Base-by-base conservation (phyloP, 2,797 vertebrate species). In the Acanthurus lineatus region DNA sequence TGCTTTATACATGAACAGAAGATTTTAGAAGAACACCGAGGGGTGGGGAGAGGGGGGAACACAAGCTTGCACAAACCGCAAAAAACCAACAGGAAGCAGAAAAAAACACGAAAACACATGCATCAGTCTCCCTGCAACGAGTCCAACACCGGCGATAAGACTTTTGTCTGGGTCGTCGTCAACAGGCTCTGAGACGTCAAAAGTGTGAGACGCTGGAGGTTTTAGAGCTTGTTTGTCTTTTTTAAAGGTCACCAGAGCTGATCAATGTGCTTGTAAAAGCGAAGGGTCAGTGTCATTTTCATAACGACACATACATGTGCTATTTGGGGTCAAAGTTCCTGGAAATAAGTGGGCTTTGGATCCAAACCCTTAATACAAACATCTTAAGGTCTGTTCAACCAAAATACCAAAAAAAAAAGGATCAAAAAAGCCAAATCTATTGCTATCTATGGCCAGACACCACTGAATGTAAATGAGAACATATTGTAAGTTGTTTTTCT, bases 201-300 rank as follows among this genome's bases (percentile, higher is more conserved):
- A 54, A 53, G 32, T 0, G 59, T 9, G 68, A 44, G 60, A 49
- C 40, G 59, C 44, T 53, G 42, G 16, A 71, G 70, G 49, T 52
- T 70, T 76, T n/a, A 32, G 44, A 16, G 72, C 56, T 17, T 40
- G 16, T 64, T 2, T 56, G 45, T 72, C 47, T 65, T 12, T 42
- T 52, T 0, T 11, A 42, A 51, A 2, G 16, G 19, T 51, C 45
- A 73, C 38, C 69, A 57, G 61, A 68, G 67, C 64, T 0, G 38
- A 65, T 79, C 48, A 28, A 16, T 79, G 83, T 86, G 83, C 81
- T 84, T 82, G 48, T 71, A 56, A 70, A 70, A 78, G 57, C 40
- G 25, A 49, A 25, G 65, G 45, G 25, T 45, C 32, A 10, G 38
- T 15, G 56, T 58, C 25, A 2, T 49, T 16, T 42, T n/a, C 40